phyloP scores from a whole-genome alignment of 2,888 invertebrate genomes.

The Polydrusus pterygomalis region DNA sequence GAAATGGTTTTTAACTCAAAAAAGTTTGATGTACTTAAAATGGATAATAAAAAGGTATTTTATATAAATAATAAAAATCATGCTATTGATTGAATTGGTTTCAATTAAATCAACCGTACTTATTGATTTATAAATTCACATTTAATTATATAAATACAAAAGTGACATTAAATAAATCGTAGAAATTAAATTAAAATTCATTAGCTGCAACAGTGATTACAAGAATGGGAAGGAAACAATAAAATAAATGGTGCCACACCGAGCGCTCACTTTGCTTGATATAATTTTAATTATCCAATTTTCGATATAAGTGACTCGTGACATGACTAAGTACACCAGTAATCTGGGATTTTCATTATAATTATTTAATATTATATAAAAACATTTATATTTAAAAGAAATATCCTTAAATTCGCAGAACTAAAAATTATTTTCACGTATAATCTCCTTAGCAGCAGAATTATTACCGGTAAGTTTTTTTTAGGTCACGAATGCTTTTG shows the following conservation, averaged over 20 bases:
- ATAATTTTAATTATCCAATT: conserved; percentile 15
- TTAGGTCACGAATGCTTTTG: too few relatives aligned
- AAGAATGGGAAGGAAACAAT: conserved; percentile 24
- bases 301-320: conserved; percentile 14
- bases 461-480: too few relatives aligned
- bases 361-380: not conserved
- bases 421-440: too few relatives aligned
- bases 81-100: too few relatives aligned
- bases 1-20: too few relatives aligned
- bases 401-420: too few relatives aligned
- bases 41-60: too few relatives aligned
- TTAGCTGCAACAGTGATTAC: not conserved
- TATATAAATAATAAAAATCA: too few relatives aligned
- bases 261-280: conserved; percentile 4
- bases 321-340: not conserved
- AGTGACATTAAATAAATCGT: not conserved
- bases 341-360: conserved; percentile 1
- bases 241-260: conserved; percentile 22
- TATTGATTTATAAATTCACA: too few relatives aligned
- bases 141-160: not conserved
- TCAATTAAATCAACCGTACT: too few relatives aligned
- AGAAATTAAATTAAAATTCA: conserved; percentile 9
- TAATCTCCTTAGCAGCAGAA: too few relatives aligned
- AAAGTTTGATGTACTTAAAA: too few relatives aligned
- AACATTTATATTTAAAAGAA: not conserved